Base-by-base conservation (phyloP, 2,113 vertebrate genomes). In the Fregata magnificens region DNA sequence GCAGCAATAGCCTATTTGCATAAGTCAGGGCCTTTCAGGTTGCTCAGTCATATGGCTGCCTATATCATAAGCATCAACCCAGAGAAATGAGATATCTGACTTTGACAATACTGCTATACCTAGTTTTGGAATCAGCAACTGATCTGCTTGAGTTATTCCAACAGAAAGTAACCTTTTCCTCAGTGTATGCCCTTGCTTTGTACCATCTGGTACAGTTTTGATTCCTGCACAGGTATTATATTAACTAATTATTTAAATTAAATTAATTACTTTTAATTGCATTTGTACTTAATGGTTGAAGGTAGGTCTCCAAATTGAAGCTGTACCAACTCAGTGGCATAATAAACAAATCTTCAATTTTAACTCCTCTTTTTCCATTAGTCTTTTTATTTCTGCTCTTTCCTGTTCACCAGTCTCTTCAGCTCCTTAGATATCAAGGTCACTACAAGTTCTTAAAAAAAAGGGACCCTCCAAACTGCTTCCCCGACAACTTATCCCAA, bases 71-170 rank as follows among this genome's bases (percentile, higher is more conserved):
- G 12, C 67, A 72, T 29, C 74, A 76, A 9, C 10, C 16, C 52
- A 90, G 66, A 71, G 8, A 29, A 67, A 66, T 7, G 45, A 83
- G 47, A 20, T 13, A 42, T 53, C 42, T 92, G 56, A 77, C 26
- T 77, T 66, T 56, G 44, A 58, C 0, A 0, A 58, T 7, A 52
- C 6, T 28, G 31, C n/a, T 61, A 61, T 1, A 40, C 7, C 10
- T 31, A 44, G 40, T n/a, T 88, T 77, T 73, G 40, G 49, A 83
- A 88, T 65, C 62, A 83, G 40, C 19, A 88, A 80, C 28, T 36
- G 11, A 61, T 73, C 24, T 79, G 31, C 24, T 52, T 53, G 45
- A 83, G 15, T 50, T 86, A 73, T 61, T 90, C 11, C 45, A 50
- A 45, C 7, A 56, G 49, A 77, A 88, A 58, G 6, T 45, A 70